Percentiles rank a stretch among this genome's conserved stretches.
phyloP scores from a whole-genome alignment of 2,888 invertebrate species.

The Parascotia fuliginaria region DNA sequence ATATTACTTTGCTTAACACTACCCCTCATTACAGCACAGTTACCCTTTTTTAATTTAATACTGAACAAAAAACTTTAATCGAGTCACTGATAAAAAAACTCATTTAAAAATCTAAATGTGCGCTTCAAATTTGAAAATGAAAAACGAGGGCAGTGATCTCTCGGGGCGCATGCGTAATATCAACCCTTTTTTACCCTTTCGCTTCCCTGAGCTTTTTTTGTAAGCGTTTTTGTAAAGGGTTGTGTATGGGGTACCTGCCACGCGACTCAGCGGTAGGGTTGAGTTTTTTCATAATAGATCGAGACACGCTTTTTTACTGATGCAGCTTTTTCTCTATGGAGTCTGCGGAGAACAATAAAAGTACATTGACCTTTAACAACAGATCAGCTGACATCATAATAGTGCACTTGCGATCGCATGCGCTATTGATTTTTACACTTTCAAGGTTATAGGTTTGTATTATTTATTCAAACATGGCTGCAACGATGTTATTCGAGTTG shows the following conservation, averaged over 20 bases:
- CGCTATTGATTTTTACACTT: slow-evolving; percentile 74
- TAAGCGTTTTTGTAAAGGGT: slow-evolving; percentile 83
- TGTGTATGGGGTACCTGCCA: slow-evolving; percentile 83
- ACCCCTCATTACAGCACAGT: slow-evolving; percentile 37
- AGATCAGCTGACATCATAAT: slow-evolving; percentile 82
- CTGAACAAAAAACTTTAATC: slow-evolving; percentile 21
- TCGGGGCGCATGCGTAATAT: slow-evolving; percentile 80
- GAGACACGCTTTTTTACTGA: slow-evolving; percentile 65
- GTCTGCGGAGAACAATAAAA: slow-evolving; percentile 68
- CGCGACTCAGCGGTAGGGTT: slow-evolving; percentile 80
- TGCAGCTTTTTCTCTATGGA: slow-evolving; percentile 71
- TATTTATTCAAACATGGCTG: slow-evolving; percentile 21
- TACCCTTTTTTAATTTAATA: slow-evolving; percentile 29
- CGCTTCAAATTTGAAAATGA: slow-evolving; percentile 71
- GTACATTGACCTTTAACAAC: slow-evolving; percentile 79
- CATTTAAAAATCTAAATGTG: slow-evolving; percentile 47
- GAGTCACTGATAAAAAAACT: slow-evolving; percentile 27
- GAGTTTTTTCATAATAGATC: slow-evolving; percentile 75
- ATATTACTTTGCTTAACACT: slow-evolving; percentile 19
- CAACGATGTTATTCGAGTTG: no score
- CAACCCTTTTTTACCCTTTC: slow-evolving; percentile 85
- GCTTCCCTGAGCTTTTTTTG: slow-evolving; percentile 80
- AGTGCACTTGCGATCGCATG: slow-evolving; percentile 75
- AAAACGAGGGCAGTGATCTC: slow-evolving; percentile 79
- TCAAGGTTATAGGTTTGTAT: slow-evolving; percentile 76